Conservation (phyloP, 2,113 vertebrate genomes). For the Cepphus grylle region DNA sequence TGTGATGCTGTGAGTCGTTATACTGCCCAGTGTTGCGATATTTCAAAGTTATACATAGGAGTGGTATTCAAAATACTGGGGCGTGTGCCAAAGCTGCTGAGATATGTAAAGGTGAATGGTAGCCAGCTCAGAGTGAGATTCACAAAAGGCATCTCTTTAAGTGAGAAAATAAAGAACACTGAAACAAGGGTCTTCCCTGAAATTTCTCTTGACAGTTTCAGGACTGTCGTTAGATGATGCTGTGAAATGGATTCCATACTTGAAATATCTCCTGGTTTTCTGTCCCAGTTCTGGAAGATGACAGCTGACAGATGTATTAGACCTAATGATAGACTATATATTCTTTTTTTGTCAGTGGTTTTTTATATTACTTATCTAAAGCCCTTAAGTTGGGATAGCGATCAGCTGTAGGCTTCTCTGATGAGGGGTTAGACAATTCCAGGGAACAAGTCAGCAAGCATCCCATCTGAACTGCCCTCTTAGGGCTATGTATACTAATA, state of each 20-base stretch:
- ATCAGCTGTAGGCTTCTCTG: neutral
- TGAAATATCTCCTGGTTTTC: neutral
- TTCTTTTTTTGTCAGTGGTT: neutral
- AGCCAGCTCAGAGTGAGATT: neutral
- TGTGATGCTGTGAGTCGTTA: neutral
- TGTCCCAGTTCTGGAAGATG: neutral
- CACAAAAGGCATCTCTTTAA: neutral
- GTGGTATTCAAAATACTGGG: neutral
- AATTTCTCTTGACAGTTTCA: neutral
- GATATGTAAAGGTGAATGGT: neutral
- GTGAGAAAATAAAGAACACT: neutral
- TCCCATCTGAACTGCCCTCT: neutral
- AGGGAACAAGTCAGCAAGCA: neutral
- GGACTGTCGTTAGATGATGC: neutral
- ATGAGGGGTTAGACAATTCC: neutral
- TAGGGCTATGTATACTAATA: neutral
- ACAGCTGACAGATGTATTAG: neutral
- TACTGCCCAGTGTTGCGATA: neutral
- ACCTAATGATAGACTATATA: neutral
- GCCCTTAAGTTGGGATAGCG: neutral
- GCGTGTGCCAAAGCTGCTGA: neutral
- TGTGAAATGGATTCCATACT: neutral
- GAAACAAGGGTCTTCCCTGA: neutral
- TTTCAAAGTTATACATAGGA: neutral
- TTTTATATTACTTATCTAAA: neutral